Conservation (phyloP, 2,888 invertebrate genomes). For the Pharmacophagus antenor region DNA sequence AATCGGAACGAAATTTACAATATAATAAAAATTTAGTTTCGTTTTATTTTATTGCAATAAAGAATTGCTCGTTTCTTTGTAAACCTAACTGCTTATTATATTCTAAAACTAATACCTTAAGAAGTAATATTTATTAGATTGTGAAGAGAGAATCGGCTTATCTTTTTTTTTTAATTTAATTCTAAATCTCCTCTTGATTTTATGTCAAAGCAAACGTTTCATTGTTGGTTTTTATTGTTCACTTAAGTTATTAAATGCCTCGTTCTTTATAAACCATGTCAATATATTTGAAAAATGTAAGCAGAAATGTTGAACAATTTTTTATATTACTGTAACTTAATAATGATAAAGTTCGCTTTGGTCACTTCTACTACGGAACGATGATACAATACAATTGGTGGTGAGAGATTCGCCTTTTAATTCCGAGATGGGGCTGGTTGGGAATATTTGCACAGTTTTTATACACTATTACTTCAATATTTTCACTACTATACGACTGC, state of each 20-base stretch:
- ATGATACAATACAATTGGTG: too few relatives aligned
- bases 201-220: background rate
- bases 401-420: too few relatives aligned
- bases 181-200: background rate
- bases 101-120: constrained; percentile 1
- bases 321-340: too few relatives aligned
- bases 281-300: background rate
- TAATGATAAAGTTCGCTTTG: too few relatives aligned
- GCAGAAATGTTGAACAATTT: background rate
- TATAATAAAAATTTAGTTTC: background rate
- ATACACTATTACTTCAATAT: too few relatives aligned
- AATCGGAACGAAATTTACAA: background rate
- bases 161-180: background rate
- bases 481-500: too few relatives aligned
- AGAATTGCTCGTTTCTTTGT: background rate
- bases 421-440: too few relatives aligned
- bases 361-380: too few relatives aligned
- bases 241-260: background rate
- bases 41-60: constrained; percentile 1
- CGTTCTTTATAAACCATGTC: background rate
- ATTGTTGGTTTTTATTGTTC: background rate
- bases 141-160: background rate
- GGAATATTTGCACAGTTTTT: too few relatives aligned
- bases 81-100: background rate
- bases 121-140: constrained; percentile 2